Percentiles rank a stretch among this genome's conserved stretches.
Conservation (phyloP, 2,113 vertebrate species). For the Prunella fulvescens region DNA sequence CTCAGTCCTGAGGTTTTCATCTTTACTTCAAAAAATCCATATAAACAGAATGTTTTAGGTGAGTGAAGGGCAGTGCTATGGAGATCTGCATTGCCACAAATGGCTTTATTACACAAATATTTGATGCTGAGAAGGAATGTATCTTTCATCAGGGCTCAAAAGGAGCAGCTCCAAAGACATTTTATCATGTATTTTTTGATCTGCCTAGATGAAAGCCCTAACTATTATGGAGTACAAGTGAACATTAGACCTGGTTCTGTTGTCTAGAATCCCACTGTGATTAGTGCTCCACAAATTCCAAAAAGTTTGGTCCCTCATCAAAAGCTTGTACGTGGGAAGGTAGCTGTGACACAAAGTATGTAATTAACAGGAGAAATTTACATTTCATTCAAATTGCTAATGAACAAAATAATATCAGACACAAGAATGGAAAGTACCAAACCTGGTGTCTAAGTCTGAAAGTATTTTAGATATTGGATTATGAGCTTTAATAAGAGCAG, state of each 20-base stretch:
- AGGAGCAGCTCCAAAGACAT: neutral
- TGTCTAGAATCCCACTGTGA: neutral
- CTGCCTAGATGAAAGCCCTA: neutral
- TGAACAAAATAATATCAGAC: neutral
- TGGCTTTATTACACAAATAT: neutral
- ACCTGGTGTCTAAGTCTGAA: neutral
- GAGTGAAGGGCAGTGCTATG: neutral
- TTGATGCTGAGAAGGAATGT: neutral
- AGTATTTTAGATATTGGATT: neutral
- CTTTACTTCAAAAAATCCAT: neutral
- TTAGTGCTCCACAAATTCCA: neutral
- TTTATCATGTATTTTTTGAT: conserved; percentile 9
- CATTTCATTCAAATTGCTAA: neutral
- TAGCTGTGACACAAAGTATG: neutral
- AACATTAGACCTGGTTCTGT: neutral
- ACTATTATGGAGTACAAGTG: neutral
- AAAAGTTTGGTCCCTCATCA: neutral
- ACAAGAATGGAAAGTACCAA: neutral
- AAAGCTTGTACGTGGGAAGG: neutral
- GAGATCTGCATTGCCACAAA: neutral
- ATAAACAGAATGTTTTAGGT: neutral
- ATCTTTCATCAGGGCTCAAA: neutral
- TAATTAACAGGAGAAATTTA: neutral
- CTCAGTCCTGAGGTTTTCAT: neutral
- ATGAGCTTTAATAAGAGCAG: neutral